Evolutionary conservation across 1,140 invertebrate species (phyloP).

Genomic region (Lepidurus packardi): DNA sequence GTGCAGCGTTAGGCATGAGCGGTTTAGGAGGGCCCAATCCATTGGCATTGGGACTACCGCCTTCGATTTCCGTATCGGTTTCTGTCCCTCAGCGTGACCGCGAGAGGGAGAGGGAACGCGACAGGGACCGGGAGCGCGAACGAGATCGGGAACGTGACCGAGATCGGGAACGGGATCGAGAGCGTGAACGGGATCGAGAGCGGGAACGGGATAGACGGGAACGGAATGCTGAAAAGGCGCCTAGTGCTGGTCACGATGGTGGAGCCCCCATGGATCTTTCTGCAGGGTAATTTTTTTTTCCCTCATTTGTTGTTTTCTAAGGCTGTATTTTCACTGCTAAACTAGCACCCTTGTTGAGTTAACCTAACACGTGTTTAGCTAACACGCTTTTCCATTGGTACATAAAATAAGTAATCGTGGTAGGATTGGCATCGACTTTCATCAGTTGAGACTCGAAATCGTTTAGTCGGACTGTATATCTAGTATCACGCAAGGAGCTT

Average conservation of each 20-base stretch:
- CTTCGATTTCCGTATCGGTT: slow-evolving; percentile 35
- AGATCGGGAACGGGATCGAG: background rate
- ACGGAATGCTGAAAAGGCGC: slow-evolving; percentile 23
- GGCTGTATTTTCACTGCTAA: no score
- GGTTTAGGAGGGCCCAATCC: slow-evolving; percentile 29
- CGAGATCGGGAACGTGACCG: background rate
- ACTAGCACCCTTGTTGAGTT: no score
- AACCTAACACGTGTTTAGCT: no score
- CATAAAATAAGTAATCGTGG: no score
- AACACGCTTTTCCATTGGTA: no score
- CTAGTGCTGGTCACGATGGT: background rate
- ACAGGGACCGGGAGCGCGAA: background rate
- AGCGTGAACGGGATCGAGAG: background rate
- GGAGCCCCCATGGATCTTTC: slow-evolving; percentile 32
- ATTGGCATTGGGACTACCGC: slow-evolving; percentile 36
- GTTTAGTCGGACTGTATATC: no score
- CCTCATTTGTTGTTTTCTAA: background rate
- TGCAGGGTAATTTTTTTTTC: slow-evolving; percentile 10
- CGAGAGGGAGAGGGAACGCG: background rate
- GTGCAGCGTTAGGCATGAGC: slow-evolving; percentile 25
- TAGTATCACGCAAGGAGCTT: no score
- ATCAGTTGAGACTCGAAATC: no score
- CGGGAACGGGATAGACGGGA: slow-evolving; percentile 13
- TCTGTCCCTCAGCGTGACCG: background rate
- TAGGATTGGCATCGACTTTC: no score